Evolutionary conservation across 2,888 invertebrate genomes (phyloP).

Genomic region (Hyalella azteca): DNA sequence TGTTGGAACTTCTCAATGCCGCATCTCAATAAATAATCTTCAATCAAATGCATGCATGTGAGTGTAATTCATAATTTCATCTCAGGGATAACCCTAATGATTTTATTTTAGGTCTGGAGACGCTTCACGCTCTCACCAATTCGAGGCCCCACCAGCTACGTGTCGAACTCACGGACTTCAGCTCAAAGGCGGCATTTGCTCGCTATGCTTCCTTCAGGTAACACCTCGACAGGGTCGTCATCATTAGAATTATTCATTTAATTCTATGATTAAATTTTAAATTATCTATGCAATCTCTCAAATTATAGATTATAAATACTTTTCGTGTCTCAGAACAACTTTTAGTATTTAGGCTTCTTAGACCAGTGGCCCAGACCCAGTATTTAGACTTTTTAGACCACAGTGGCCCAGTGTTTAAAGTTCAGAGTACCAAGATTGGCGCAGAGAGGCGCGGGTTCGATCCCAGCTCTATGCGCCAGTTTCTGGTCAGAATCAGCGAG

Average conservation of each 20-base stretch:
- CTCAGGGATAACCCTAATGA: too few relatives aligned
- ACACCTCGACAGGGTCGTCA: not conserved
- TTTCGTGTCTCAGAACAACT: not conserved
- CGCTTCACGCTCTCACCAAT: constrained; percentile 39
- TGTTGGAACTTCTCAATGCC: too few relatives aligned
- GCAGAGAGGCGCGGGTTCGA: too few relatives aligned
- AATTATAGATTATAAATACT: too few relatives aligned
- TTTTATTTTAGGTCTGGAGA: constrained; percentile 34
- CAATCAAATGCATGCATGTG: too few relatives aligned
- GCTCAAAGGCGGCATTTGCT: constrained; percentile 31
- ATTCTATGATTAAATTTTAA: not conserved
- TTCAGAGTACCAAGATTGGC: too few relatives aligned
- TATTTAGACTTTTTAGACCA: not conserved
- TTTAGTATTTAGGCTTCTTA: not conserved
- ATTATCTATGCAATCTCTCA: not conserved
- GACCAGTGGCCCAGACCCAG: not conserved
- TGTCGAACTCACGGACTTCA: constrained; percentile 39
- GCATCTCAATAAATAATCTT: too few relatives aligned
- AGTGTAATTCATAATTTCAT: too few relatives aligned
- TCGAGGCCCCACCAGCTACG: constrained; percentile 38
- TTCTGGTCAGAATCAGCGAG: not conserved
- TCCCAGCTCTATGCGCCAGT: too few relatives aligned
- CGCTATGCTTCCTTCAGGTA: constrained; percentile 45
- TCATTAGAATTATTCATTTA: too few relatives aligned
- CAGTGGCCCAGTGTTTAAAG: not conserved